A percentile compares a stretch with the other conserved stretches of the same genome.
Conservation (phyloP, 2,113 vertebrate genomes). For the Ictidomys tridecemlineatus region DNA sequence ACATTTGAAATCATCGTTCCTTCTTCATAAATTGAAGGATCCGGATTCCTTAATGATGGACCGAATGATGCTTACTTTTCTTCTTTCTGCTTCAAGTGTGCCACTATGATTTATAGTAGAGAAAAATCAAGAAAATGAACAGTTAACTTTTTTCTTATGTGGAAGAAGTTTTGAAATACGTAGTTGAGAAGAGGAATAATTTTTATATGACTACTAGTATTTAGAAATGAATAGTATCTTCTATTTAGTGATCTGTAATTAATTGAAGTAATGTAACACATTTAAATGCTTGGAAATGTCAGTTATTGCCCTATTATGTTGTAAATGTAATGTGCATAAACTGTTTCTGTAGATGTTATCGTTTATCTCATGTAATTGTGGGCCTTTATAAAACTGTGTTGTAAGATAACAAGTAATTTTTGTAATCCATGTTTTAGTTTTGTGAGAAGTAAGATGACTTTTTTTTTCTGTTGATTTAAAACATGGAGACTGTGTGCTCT, state of each 20-base stretch:
- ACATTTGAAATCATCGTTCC: constrained; percentile 46
- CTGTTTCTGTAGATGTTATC: constrained; percentile 76
- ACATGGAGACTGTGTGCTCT: constrained; percentile 82
- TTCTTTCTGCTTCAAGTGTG: constrained; percentile 68
- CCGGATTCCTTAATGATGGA: constrained; percentile 64
- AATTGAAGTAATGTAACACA: constrained; percentile 79
- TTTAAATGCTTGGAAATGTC: constrained; percentile 75
- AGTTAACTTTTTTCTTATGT: constrained; percentile 47
- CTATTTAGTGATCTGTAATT: constrained; percentile 87
- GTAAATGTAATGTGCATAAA: constrained; percentile 82
- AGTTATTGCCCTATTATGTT: constrained; percentile 76
- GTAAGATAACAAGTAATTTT: constrained; percentile 72
- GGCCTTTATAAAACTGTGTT: constrained; percentile 79
- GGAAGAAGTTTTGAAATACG: constrained; percentile 60
- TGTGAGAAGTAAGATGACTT: constrained; percentile 72
- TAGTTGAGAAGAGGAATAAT: constrained; percentile 61
- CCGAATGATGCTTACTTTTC: constrained; percentile 50
- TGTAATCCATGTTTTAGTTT: constrained; percentile 75
- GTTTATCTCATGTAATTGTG: constrained; percentile 79
- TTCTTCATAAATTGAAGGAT: constrained; percentile 68
- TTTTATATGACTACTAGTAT: constrained; percentile 72
- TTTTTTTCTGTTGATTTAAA: constrained; percentile 75
- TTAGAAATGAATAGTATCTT: constrained; percentile 83
- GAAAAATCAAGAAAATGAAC: constrained; percentile 44
- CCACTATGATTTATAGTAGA: constrained; percentile 54